Conservation (phyloP, 2,888 invertebrate species). For the Enchytraeus crypticus region DNA sequence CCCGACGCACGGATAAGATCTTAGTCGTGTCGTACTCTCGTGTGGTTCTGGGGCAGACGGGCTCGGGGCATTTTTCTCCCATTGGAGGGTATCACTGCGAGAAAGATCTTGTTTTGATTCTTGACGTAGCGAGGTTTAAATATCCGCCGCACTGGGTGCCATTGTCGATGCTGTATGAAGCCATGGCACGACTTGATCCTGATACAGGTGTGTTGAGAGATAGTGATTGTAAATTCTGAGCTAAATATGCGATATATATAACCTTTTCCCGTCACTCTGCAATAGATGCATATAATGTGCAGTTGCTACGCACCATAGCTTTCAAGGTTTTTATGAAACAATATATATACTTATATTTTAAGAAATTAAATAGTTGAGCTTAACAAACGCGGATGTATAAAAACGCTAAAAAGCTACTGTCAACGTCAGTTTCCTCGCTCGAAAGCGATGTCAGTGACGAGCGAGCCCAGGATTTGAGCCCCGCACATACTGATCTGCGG, state of each 20-base stretch:
- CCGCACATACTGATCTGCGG: too few relatives aligned
- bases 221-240: neutral
- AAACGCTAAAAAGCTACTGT: too few relatives aligned
- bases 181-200: slow-evolving; percentile 41
- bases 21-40: slow-evolving; percentile 39
- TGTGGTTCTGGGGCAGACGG: slow-evolving; percentile 42
- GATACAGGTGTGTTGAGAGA: slow-evolving; percentile 2
- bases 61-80: slow-evolving; percentile 46
- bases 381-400: too few relatives aligned
- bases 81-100: slow-evolving; percentile 46
- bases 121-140: slow-evolving; percentile 50
- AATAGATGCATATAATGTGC: neutral
- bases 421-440: too few relatives aligned
- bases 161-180: slow-evolving; percentile 36
- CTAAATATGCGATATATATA: neutral
- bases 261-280: neutral
- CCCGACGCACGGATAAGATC: slow-evolving; percentile 22
- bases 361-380: too few relatives aligned
- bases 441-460: too few relatives aligned
- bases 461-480: too few relatives aligned
- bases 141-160: slow-evolving; percentile 49
- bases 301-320: neutral
- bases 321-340: too few relatives aligned
- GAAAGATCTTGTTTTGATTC: slow-evolving; percentile 40
- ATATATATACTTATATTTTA: too few relatives aligned